Base-by-base conservation (phyloP, 1,140 invertebrate species). In the Cardiocondyla obscurior region DNA sequence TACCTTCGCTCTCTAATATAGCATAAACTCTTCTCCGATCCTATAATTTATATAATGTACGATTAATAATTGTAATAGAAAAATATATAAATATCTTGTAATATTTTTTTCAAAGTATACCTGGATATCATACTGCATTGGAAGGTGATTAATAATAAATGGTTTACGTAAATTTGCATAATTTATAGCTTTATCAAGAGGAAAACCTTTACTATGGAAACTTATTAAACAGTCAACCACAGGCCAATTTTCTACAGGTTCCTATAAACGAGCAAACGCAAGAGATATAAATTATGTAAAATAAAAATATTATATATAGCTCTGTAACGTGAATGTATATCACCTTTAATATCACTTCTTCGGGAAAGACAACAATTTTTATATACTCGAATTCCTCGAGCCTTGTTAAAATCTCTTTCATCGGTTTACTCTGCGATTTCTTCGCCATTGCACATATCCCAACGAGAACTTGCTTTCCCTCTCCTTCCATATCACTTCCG, bases 371-470 rank as follows among this genome's bases (percentile, higher is more conserved):
- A 39, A 98, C 94, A 92, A 98, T 97, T 94, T 98, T 97, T 84
- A 99, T 98, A 91, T 98, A 99, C 92, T 99, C 98, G 94, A 99
- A 99, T 92, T 99, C 98, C 89, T 98, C 97, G 12, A 99, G 95
- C 1, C 99, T 95, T 0, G 97, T 98, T 19, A 99, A 95, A 90
- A 99, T 99, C 94, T 99, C 99, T 92, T 97, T 98, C 99, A 99
- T 99, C 2, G 99, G 99, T 95, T 99, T 99, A 67, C 98, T 99
- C 89, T 98, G 97, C 3, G 98, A 98, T 94, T 99, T 99, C 93
- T 99, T 99, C 87, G 97, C 97, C 99, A 99, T 99, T 51, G 99
- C 98, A 95, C 99, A 99, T 82, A 99, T 97, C 58, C 99, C 99
- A 83, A 99, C 98, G 90, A 98, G 95, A 67, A 99, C 98, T 90